Conservation (phyloP, 2,113 vertebrate genomes). For the Proterorhinus semilunaris region DNA sequence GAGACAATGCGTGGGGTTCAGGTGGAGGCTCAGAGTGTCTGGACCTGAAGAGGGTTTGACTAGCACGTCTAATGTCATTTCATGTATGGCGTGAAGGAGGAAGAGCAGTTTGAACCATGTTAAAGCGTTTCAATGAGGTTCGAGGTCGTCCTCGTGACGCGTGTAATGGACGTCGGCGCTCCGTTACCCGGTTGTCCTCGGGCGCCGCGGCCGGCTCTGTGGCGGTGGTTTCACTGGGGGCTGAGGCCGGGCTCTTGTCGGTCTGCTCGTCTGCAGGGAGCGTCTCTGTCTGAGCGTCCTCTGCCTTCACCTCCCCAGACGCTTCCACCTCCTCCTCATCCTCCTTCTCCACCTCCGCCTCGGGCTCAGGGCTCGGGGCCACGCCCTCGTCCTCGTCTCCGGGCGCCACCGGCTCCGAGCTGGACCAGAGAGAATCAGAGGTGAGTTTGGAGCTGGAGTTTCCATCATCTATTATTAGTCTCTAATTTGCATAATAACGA, state of each 20-base stretch:
- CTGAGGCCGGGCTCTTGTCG: slow-evolving; percentile 79
- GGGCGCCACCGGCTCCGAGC: slow-evolving; percentile 84
- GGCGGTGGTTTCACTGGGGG: slow-evolving; percentile 59
- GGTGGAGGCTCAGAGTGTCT: too few species aligned
- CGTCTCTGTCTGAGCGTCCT: slow-evolving; percentile 77
- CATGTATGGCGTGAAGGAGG: too few species aligned
- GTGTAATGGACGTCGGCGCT: too few species aligned
- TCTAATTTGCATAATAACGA: too few species aligned
- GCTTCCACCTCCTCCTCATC: slow-evolving; percentile 84
- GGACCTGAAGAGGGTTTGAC: too few species aligned
- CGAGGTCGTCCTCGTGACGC: too few species aligned
- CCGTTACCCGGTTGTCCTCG: slow-evolving; percentile 86
- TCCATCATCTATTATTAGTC: too few species aligned
- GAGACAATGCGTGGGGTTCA: too few species aligned
- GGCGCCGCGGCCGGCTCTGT: slow-evolving; percentile 81
- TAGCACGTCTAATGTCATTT: too few species aligned
- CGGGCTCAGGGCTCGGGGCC: slow-evolving; percentile 68
- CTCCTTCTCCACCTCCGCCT: slow-evolving; percentile 80
- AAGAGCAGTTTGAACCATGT: too few species aligned
- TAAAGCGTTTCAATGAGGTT: too few species aligned
- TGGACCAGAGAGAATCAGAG: slow-evolving; percentile 33
- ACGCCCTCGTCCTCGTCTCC: slow-evolving; percentile 81
- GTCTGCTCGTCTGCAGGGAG: slow-evolving; percentile 61
- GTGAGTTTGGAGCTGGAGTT: too few species aligned
- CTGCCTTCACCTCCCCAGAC: slow-evolving; percentile 72